Base-by-base conservation (phyloP, 2,113 vertebrate genomes). In the Chaenocephalus aceratus region DNA sequence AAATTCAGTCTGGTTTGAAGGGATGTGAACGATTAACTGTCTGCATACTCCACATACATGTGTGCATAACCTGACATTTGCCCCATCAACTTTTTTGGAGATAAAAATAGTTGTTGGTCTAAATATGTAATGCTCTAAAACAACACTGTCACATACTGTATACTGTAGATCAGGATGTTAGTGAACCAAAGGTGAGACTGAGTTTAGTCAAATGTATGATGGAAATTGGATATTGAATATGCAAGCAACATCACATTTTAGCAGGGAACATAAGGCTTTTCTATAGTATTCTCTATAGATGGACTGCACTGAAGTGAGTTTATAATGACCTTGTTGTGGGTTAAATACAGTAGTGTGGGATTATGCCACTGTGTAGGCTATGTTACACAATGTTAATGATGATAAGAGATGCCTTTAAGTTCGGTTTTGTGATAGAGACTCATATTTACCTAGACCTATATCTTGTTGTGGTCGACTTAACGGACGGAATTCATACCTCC, bases 371-470 rank as follows among this genome's bases (percentile, higher is more conserved):
- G 30, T 30, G 30, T 30, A 30, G 21, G 21, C 21, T 21, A 30
- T 30, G 30, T 30, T 30, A 30, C 30, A 30, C 30, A 30, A 30
- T 30, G 26, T 30, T 30, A 30, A 30, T 30, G 26, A 30, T 14
- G 1, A 12, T 23, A 5, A 73, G 10, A 12, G 21, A 44, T 4
- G 45, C 44, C 53, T 49, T 36, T 21, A 45, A 70, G 36, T 77
- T 67, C 9, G 6, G 10, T 6, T 46, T 63, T 44, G 6, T 14
- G 21, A 48, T 10, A 7, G 10, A 16, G 53, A 12, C 4, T 56
- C 15, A 30, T 26, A 11, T 16, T 71, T 82, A 87, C 82, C 88
- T 85, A 1, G 79, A 87, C 82, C 88, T 85, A 1, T 76, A 2
- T 73, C n/a, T 69, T 13, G 23, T 52, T 7, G 36, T n/a, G 58